Evolutionary conservation across 2,113 vertebrate genomes (phyloP).

Genomic region (Clinocottus analis): DNA sequence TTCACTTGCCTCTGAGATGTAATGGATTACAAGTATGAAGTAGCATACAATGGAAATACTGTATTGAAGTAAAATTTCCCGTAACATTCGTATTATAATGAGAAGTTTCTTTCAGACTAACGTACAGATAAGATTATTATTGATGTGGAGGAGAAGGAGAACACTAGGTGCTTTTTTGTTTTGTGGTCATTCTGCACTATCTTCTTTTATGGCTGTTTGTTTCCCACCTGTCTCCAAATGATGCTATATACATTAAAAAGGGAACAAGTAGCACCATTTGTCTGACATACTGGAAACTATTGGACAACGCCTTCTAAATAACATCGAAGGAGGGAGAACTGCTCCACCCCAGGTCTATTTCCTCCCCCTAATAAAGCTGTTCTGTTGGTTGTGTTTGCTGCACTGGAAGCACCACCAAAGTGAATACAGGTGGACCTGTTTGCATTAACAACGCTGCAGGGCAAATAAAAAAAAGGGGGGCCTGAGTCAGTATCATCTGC

Average conservation of each 20-base stretch:
- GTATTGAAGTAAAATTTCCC: neutral
- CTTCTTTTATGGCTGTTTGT: constrained; percentile 32
- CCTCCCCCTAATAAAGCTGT: constrained; percentile 11
- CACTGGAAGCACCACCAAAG: constrained; percentile 2
- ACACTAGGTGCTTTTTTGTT: constrained; percentile 1
- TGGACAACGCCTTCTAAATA: constrained; percentile 4
- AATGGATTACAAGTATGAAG: neutral
- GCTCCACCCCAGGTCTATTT: neutral
- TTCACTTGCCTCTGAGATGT: neutral
- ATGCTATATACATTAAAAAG: constrained; percentile 32
- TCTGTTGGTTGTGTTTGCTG: neutral
- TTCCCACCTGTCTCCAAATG: constrained; percentile 38
- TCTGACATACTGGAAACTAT: neutral
- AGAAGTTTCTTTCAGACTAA: neutral
- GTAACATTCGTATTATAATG: neutral
- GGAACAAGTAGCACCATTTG: constrained; percentile 17
- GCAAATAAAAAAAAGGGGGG: constrained; percentile 20
- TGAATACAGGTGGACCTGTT: constrained; percentile 22
- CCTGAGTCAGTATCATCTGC: constrained; percentile 17
- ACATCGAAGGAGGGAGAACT: constrained; percentile 6
- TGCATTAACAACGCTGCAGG: neutral
- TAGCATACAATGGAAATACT: neutral
- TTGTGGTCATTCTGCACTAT: constrained; percentile 24
- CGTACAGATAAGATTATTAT: neutral
- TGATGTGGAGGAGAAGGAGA: constrained; percentile 7